Evolutionary conservation across 92 coral and sea anemone genomes (phyloP).

Genomic region (Muricea muricata): DNA sequence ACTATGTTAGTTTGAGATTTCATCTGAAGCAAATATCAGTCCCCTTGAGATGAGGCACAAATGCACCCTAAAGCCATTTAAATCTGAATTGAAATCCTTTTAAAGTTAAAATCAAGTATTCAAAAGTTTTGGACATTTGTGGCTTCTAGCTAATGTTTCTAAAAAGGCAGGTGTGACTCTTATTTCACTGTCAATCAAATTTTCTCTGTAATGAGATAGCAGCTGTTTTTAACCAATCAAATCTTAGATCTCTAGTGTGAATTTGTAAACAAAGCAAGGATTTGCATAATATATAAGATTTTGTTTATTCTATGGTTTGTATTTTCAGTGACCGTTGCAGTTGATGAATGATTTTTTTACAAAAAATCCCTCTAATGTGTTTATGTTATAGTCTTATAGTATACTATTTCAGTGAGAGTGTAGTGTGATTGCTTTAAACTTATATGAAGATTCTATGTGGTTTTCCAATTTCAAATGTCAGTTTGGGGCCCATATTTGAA

Average conservation of each 20-base stretch:
- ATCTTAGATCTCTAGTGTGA: not conserved
- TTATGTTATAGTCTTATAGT: not conserved
- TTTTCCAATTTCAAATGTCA: not conserved
- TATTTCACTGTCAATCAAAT: slow-evolving; percentile 73
- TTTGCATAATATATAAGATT: not conserved
- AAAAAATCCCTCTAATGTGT: not conserved
- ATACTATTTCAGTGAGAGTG: not conserved
- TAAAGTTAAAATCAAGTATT: not conserved
- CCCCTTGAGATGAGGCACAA: not conserved
- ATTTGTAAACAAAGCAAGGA: slow-evolving; percentile 2
- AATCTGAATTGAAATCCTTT: not conserved
- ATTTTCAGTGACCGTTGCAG: not conserved
- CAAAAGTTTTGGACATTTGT: not conserved
- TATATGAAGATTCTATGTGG: not conserved
- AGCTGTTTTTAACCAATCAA: slow-evolving; percentile 24
- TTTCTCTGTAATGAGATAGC: slow-evolving; percentile 52
- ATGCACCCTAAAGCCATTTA: not conserved
- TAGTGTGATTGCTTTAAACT: not conserved
- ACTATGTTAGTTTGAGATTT: too few relatives aligned
- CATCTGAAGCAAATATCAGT: too few relatives aligned
- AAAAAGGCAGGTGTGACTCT: slow-evolving; percentile 62
- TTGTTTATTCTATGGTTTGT: not conserved
- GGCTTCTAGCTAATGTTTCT: slow-evolving; percentile 56
- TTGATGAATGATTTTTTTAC: not conserved
- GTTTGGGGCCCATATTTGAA: not conserved